A percentile compares a stretch with the other conserved stretches of the same genome.
phyloP scores from a whole-genome alignment of 1,140 invertebrate species.

The Nephotettix cincticeps region DNA sequence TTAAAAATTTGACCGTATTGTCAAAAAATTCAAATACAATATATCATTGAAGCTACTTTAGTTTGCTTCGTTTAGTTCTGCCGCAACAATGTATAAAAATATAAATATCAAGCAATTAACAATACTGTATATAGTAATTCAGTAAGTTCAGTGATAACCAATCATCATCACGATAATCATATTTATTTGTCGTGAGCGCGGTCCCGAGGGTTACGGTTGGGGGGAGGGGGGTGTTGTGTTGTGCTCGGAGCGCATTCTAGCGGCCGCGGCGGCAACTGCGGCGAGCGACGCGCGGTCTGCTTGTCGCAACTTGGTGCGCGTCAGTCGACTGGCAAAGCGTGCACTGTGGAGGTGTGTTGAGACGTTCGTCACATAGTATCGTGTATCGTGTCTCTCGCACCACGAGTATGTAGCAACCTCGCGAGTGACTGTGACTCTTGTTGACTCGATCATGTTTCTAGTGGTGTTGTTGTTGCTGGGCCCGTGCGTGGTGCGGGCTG shows the following conservation, averaged over 20 bases:
- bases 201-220: too few relatives aligned
- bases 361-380: background rate
- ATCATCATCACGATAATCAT: too few relatives aligned
- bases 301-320: background rate
- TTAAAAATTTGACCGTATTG: too few relatives aligned
- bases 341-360: background rate
- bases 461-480: slow-evolving; percentile 1
- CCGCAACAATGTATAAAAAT: too few relatives aligned
- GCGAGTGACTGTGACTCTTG: background rate
- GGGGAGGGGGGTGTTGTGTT: too few relatives aligned
- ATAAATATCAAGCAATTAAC: too few relatives aligned
- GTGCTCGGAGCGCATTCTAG: slow-evolving; percentile 3
- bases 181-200: too few relatives aligned
- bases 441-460: background rate
- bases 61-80: too few relatives aligned
- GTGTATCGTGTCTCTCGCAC: background rate
- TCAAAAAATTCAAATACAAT: too few relatives aligned
- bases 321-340: slow-evolving; percentile 5
- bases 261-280: background rate
- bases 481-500: background rate
- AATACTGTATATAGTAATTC: too few relatives aligned
- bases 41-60: too few relatives aligned
- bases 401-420: background rate
- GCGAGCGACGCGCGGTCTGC: slow-evolving; percentile 20
- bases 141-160: too few relatives aligned